Evolutionary conservation across 2,888 invertebrate species (phyloP), one percentile per base, ranked within the genome.

Genomic region (Gortyna flavago): DNA sequence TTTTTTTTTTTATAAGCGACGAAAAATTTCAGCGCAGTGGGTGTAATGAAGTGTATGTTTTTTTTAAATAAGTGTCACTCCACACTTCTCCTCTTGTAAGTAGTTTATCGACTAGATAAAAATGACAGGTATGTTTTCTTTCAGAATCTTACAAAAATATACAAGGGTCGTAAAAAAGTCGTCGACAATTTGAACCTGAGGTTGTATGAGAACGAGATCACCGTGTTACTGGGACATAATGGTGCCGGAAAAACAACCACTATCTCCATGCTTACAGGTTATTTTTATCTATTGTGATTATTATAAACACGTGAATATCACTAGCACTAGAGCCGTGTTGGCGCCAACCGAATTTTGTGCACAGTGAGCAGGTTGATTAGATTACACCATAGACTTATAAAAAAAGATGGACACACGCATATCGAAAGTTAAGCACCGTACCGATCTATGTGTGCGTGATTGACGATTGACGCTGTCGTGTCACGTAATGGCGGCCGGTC

Each of bases 211-310:
- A 98, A 98, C 86, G 99, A 99, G 95, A 99, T 99, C 84, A 99
- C 99, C 5, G 98, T 98, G 78, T 91, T 97, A 85, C 89, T 97
- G 76, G 97, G 97, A 64, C 97, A 97, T 91, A 99, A 99, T 91
- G 99, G 99, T 13, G 99, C 99, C 66, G 99, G 99, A 25, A 99
- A 99, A 97, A 99, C 99, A 0, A 99, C 99, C 0, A 99, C 99
- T 0, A 99, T 99, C 97, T 98, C 98, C 0, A 99, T 99, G 98
- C 95, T 99, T 67, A 99, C 99, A 76, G 99, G 97, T 97, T 91
- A 90, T 69, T 79, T 65, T 54, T 18, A 72, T 65, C 16, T 48
- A 29, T 51, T 75, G 16, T 66, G 9, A 41, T 59, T 59, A 29
- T 48, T 64, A 21, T 32, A 62, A 21, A n/a, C 21, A 18, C 1